Conservation (phyloP, 2,888 invertebrate species). For the Tanaodytes sp. region DNA sequence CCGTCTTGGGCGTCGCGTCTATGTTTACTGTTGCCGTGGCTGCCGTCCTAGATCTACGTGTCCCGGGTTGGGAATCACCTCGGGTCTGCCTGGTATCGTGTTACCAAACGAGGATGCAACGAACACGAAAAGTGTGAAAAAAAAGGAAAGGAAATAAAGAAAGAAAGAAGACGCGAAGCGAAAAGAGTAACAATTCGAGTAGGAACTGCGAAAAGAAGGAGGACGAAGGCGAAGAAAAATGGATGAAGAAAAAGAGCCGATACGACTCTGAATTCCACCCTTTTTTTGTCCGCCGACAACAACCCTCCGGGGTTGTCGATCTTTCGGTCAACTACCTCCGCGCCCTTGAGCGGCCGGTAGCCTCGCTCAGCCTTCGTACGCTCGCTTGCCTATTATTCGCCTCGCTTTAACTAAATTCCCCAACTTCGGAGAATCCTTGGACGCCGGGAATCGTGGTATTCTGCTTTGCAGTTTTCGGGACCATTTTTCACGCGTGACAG, state of each 20-base stretch:
- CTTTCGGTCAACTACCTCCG: slow-evolving; percentile 52
- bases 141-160: no score
- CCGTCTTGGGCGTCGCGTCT: slow-evolving; percentile 30
- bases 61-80: slow-evolving; percentile 36
- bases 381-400: no score
- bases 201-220: slow-evolving; percentile 7
- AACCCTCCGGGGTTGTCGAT: slow-evolving; percentile 49
- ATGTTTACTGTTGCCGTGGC: slow-evolving; percentile 38
- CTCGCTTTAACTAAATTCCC: slow-evolving; percentile 16
- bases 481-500: no score
- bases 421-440: neutral
- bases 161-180: no score
- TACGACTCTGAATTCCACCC: slow-evolving; percentile 38
- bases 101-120: slow-evolving; percentile 48
- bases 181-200: no score
- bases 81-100: slow-evolving; percentile 32
- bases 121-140: no score
- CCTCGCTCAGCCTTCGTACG: slow-evolving; percentile 26
- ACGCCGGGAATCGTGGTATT: neutral
- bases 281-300: slow-evolving; percentile 30
- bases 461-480: no score
- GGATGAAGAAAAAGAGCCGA: no score
- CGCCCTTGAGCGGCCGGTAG: slow-evolving; percentile 47
- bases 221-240: neutral
- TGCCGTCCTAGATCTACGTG: slow-evolving; percentile 28